Evolutionary conservation across 2,113 vertebrate species (phyloP).

Genomic region (Petromus typicus): DNA sequence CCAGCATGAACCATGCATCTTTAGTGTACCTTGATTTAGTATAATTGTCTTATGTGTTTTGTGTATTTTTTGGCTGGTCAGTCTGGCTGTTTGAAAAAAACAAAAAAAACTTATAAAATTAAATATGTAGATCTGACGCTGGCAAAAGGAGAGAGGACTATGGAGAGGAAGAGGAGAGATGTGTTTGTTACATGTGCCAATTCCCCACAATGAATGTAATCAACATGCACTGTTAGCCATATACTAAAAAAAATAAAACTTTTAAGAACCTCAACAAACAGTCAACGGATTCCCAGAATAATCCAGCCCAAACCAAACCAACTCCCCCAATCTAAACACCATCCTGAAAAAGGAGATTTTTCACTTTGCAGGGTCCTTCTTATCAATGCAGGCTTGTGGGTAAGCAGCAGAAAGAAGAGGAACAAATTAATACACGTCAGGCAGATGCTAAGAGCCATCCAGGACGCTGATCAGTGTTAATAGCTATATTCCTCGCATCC

Average conservation of each 20-base stretch:
- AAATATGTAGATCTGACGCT: too few species aligned
- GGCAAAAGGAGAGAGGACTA: too few species aligned
- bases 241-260: background rate
- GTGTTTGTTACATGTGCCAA: too few species aligned
- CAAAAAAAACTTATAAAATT: too few species aligned
- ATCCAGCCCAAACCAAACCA: background rate
- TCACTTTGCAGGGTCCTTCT: background rate
- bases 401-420: background rate
- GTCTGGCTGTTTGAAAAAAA: too few species aligned
- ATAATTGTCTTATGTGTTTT: too few species aligned
- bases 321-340: background rate
- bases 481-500: background rate
- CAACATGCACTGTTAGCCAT: too few species aligned
- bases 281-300: background rate
- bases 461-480: background rate
- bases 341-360: background rate
- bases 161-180: too few species aligned
- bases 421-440: background rate
- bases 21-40: too few species aligned
- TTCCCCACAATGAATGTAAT: too few species aligned
- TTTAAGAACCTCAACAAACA: conserved; percentile 9
- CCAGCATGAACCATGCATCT: too few species aligned
- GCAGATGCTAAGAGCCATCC: background rate
- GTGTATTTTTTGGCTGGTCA: too few species aligned
- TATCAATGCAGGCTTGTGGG: background rate